Percentiles rank a stretch among this genome's conserved stretches.
These are phyloP conservation scores for Atopsyche davidsoni DNA, from an alignment of 1,140 invertebrate species.

Conservation along the genomic window DNA sequence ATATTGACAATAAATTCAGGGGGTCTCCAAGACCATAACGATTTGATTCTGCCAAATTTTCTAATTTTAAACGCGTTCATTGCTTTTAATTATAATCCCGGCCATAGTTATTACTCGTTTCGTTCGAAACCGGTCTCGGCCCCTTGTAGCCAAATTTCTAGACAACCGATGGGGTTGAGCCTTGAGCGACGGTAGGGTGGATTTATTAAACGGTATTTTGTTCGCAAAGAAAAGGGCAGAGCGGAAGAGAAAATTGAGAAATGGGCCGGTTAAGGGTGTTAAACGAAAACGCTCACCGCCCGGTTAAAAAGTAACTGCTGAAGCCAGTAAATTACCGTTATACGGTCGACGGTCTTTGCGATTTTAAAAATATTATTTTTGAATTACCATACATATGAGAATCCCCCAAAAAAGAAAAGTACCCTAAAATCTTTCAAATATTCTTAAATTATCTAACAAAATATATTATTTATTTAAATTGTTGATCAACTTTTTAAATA, in stretches of 20 bases:
- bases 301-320: constrained; percentile 6
- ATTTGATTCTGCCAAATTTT: too few relatives aligned
- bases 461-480: background rate
- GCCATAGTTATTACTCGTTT: constrained; percentile 12
- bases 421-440: too few relatives aligned
- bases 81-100: constrained; percentile 17
- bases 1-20: too few relatives aligned
- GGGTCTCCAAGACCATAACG: too few relatives aligned
- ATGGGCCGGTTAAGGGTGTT: constrained; percentile 25
- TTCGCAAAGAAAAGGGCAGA: constrained; percentile 17
- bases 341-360: too few relatives aligned
- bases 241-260: constrained; percentile 28
- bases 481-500: background rate
- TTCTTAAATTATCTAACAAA: too few relatives aligned
- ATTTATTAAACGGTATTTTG: constrained; percentile 29
- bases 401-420: too few relatives aligned
- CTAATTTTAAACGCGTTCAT: too few relatives aligned
- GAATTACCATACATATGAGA: too few relatives aligned
- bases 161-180: constrained; percentile 8
- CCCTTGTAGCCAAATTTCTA: constrained; percentile 5
- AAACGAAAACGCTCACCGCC: constrained; percentile 17
- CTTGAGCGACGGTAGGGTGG: background rate
- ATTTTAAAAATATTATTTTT: too few relatives aligned
- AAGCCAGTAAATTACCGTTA: constrained; percentile 6
- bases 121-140: constrained; percentile 13